Conservation (phyloP, 1,140 invertebrate species). For the Proctacanthus coquilletti region DNA sequence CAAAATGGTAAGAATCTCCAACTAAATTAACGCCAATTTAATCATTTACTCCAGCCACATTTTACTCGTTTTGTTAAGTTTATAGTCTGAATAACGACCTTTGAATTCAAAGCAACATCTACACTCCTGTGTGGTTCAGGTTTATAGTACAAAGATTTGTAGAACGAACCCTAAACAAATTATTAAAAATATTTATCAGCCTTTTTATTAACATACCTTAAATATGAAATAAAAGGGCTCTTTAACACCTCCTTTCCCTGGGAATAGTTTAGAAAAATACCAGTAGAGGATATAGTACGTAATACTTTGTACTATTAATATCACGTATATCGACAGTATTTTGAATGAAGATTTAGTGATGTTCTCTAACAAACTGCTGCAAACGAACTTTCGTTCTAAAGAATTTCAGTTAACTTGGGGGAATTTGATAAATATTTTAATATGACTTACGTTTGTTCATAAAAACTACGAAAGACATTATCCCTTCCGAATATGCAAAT, state of each 20-base stretch:
- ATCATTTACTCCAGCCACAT: neutral
- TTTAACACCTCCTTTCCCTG: constrained; percentile 21
- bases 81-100: constrained; percentile 3
- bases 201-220: constrained; percentile 12
- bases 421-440: neutral
- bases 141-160: constrained; percentile 13
- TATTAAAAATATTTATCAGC: constrained; percentile 2
- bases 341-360: constrained; percentile 17
- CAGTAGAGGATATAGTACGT: constrained; percentile 20
- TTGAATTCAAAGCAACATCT: constrained; percentile 14
- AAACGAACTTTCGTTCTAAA: constrained; percentile 14
- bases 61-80: neutral
- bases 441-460: constrained; percentile 19
- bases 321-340: constrained; percentile 15
- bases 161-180: constrained; percentile 9
- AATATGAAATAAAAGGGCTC: constrained; percentile 19
- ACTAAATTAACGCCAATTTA: too few species aligned
- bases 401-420: constrained; percentile 3
- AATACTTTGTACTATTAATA: constrained; percentile 15
- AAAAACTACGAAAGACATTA: constrained; percentile 21
- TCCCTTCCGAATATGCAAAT: constrained; percentile 17
- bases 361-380: constrained; percentile 11
- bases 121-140: constrained; percentile 17
- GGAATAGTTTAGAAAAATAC: constrained; percentile 21
- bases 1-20: too few species aligned